phyloP scores from a whole-genome alignment of 2,888 invertebrate genomes.

The Neocrepidodera transversa region DNA sequence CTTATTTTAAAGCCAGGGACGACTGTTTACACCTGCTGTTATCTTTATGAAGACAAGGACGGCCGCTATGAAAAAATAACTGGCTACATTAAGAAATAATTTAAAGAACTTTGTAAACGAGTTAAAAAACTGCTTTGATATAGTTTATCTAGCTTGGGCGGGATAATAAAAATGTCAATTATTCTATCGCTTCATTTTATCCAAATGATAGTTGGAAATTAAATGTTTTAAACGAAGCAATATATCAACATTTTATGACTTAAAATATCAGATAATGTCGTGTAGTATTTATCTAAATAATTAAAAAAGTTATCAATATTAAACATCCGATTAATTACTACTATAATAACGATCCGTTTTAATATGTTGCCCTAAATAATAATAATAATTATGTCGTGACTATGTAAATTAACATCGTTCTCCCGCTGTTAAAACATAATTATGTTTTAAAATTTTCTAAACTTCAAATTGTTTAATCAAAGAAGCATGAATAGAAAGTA shows the following conservation, averaged over 20 bases:
- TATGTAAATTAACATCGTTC: slow-evolving; percentile 29
- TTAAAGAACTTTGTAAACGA: slow-evolving; percentile 6
- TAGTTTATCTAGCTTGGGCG: neutral
- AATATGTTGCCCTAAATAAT: slow-evolving; percentile 1
- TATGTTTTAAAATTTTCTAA: slow-evolving; percentile 26
- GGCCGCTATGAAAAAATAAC: slow-evolving; percentile 5
- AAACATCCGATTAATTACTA: neutral
- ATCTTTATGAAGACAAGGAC: slow-evolving; percentile 16
- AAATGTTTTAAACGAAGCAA: too few species aligned
- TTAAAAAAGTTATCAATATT: neutral
- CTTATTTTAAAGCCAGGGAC: neutral
- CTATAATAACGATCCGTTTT: slow-evolving; percentile 19
- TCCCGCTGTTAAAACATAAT: slow-evolving; percentile 30
- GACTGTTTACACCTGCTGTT: slow-evolving; percentile 19
- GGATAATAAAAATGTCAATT: neutral
- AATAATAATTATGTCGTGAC: slow-evolving; percentile 33
- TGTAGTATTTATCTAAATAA: too few species aligned
- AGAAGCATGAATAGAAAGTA: slow-evolving; percentile 13
- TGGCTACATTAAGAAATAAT: slow-evolving; percentile 7
- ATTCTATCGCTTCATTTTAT: neutral
- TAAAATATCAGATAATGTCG: too few species aligned
- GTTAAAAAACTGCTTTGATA: slow-evolving; percentile 9
- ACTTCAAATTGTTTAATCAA: slow-evolving; percentile 1
- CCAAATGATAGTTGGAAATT: too few species aligned
- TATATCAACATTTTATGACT: too few species aligned